Evolutionary conservation across 2,113 vertebrate species (phyloP), one percentile per base, ranked within the genome.

Genomic region (Galbula dea): DNA sequence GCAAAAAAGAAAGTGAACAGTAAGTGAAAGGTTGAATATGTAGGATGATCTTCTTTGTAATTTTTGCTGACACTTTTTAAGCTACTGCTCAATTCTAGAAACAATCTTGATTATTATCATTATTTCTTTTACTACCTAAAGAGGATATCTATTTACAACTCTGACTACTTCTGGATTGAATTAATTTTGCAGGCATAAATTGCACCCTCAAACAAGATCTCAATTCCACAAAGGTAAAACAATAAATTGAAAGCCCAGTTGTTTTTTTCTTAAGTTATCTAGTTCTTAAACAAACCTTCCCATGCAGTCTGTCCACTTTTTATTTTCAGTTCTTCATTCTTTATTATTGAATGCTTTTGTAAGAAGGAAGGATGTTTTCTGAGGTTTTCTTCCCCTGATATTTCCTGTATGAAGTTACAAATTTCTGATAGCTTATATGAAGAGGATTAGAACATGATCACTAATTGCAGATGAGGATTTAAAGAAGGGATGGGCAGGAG

Each of bases 391-490:
- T 76, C 22, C 29, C 21, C 32, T 73, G 34, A 3, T 83, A 62
- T 96, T 87, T 92, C 63, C 74, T 11, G 32, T 27, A 39, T 58
- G 71, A 90, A 90, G 32, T 57, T 75, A 12, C 54, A 90, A 80
- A 90, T 41, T 37, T 85, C 81, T 76, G 54, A 51, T 39, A 62
- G 66, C 52, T 90, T 87, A 74, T 62, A 73, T 45, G 84, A 83
- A 93, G 82, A 80, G 55, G 81, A 95, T 93, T 94, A 80, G 69
- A 80, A 57, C 46, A 84, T 68, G 63, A 69, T 85, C 58, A 24
- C 46, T 87, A 94, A 93, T 43, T 92, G 84, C 66, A 76, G 84
- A 37, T 2, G 24, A 57, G 74, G 81, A 89, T 93, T 95, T 90
- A 78, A 87, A 66, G 49, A 55, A 72, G 45, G 29, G 66, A 66